Percentiles rank a stretch among this genome's conserved stretches.
Evolutionary conservation across 1,140 invertebrate species (phyloP).

Genomic region (Neoseiulus cucumeris): DNA sequence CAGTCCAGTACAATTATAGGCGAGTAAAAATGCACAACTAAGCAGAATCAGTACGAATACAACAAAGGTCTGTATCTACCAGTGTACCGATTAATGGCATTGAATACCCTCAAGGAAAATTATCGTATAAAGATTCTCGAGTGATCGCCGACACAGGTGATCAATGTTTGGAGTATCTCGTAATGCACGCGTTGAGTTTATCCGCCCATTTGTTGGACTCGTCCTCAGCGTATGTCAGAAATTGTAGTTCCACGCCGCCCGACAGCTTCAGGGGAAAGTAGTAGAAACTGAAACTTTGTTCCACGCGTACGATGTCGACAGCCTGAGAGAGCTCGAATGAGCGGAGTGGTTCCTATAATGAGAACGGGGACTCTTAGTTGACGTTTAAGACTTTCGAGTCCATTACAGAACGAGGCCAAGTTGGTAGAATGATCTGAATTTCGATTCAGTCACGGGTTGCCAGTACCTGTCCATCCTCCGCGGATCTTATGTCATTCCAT

Average conservation of each 20-base stretch:
- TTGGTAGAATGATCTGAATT: not conserved
- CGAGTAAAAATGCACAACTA: too few relatives aligned
- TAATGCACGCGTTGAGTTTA: conserved; percentile 6
- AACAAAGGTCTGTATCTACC: too few relatives aligned
- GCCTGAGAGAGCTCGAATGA: not conserved
- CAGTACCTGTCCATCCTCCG: not conserved
- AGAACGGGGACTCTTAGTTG: not conserved
- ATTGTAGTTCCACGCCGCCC: not conserved
- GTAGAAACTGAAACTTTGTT: conserved; percentile 3
- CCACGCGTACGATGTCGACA: not conserved
- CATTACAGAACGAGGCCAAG: not conserved
- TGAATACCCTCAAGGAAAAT: too few relatives aligned
- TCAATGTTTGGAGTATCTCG: not conserved
- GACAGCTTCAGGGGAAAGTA: not conserved
- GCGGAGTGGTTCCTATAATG: not conserved
- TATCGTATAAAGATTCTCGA: too few relatives aligned
- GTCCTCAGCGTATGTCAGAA: not conserved
- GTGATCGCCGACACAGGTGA: too few relatives aligned
- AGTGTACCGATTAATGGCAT: too few relatives aligned
- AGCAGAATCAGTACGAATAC: too few relatives aligned
- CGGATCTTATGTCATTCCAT: not conserved
- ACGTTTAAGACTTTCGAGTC: not conserved
- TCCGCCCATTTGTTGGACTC: not conserved
- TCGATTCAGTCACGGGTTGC: too few relatives aligned
- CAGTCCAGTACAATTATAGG: too few relatives aligned